phyloP scores from a whole-genome alignment of 2,113 vertebrate species.

The Penelope pileata region DNA sequence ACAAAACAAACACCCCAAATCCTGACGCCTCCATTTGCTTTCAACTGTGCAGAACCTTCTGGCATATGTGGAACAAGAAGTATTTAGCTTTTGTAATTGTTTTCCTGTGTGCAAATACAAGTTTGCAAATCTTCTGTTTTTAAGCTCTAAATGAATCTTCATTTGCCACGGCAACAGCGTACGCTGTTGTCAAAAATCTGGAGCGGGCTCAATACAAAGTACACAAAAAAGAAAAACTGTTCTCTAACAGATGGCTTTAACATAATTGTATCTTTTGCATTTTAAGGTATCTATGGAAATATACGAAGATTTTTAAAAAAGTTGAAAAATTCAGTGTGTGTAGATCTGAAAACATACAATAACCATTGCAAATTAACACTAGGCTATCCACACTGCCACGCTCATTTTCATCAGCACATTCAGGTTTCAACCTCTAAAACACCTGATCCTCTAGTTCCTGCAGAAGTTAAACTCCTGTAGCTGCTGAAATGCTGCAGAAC shows the following conservation, averaged over 20 bases:
- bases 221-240: not conserved
- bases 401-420: not conserved
- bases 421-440: not conserved
- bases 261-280: not conserved
- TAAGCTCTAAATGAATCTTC: not conserved
- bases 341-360: not conserved
- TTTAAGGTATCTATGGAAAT: not conserved
- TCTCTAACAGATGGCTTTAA: not conserved
- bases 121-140: not conserved
- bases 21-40: not conserved
- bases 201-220: not conserved
- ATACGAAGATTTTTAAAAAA: not conserved
- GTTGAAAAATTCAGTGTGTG: not conserved
- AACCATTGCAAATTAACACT: not conserved
- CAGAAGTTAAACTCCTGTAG: not conserved
- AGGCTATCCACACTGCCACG: not conserved
- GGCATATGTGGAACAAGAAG: not conserved
- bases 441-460: not conserved
- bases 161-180: not conserved
- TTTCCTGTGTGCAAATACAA: not conserved
- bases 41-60: not conserved
- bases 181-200: not conserved
- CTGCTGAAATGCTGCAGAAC: not conserved
- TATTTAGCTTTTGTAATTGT: not conserved
- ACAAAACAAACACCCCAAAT: not conserved